Base-by-base conservation (phyloP, 2,888 invertebrate species). In the Protodeltote pygarga region DNA sequence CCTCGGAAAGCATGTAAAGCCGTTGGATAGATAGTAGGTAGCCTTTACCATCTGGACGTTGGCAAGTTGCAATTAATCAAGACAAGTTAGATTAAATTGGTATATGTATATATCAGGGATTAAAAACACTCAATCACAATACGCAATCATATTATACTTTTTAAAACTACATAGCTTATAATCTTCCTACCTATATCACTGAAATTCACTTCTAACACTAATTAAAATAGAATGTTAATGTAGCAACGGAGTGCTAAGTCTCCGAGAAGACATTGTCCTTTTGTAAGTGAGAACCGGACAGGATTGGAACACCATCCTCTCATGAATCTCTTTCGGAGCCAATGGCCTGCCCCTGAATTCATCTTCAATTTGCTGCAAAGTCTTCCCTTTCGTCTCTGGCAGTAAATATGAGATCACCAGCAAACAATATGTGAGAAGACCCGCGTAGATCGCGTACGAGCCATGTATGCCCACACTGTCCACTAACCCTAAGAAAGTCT, bases 361-460 rank as follows among this genome's bases (percentile, higher is more conserved):
- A 8, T 93, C 93, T 59, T 95, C 95, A 31, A 95, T 95, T 73
- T 95, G 93, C 48, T 93, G 89, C 38, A 95, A 79, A 0, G 94
- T 94, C 61, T 92, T 94, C 1, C 94, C 93, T 58, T 93, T 94
- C 0, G 95, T 95, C 77, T 95, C 95, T 0, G 95, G 95, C 31
- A 95, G 74, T 29, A 92, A 73, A 35, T 92, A 86, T 54, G 94
- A 86, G 50, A 94, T 93, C 0, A 94, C 61, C 2, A 91, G 78
- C 23, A 94, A 92, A 24, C 93, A 67, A 3, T 93, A 79, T 0
- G 93, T 83, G 37, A 94, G 82, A 0, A 85, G 64, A 2, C 89
- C 92, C 3, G 93, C 88, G 70, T 94, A 95, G 28, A 94, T 66
- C 0, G 87, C 69, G 70, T 94, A 95, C 0, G 94, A 91, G 6